A percentile compares a stretch with the other conserved stretches of the same genome.
These are phyloP conservation scores for Zygothrica quintamaculata DNA, from an alignment of 2,888 invertebrate genomes.

Conservation along the genomic window DNA sequence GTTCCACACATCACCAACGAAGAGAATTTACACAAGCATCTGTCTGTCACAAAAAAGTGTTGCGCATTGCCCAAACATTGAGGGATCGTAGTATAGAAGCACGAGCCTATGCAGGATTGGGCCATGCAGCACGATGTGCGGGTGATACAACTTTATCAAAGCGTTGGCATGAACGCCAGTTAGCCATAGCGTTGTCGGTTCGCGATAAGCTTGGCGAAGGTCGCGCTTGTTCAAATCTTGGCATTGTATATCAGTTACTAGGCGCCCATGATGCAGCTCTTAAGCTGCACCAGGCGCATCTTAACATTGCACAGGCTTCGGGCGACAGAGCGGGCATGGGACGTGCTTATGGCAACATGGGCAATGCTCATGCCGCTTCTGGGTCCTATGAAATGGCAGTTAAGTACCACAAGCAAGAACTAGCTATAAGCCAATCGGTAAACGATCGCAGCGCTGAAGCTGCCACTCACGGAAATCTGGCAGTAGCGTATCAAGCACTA, in stretches of 20 bases:
- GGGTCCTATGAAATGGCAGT: slow-evolving; percentile 97
- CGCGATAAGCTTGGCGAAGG: slow-evolving; percentile 98
- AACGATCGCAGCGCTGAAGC: slow-evolving; percentile 97
- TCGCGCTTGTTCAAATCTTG: slow-evolving; percentile 95
- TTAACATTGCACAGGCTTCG: slow-evolving; percentile 92
- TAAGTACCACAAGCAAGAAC: slow-evolving; percentile 97
- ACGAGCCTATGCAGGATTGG: slow-evolving; percentile 97
- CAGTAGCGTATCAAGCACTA: slow-evolving; percentile 96
- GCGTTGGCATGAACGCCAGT: slow-evolving; percentile 97
- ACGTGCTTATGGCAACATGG: slow-evolving; percentile 97
- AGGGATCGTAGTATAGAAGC: slow-evolving; percentile 96
- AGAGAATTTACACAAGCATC: slow-evolving; percentile 97
- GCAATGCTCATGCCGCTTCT: slow-evolving; percentile 97
- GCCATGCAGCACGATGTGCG: slow-evolving; percentile 94
- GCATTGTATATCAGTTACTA: slow-evolving; percentile 95
- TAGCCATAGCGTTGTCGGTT: slow-evolving; percentile 96
- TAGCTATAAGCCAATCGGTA: slow-evolving; percentile 96
- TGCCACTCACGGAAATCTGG: slow-evolving; percentile 97
- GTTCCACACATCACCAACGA: slow-evolving; percentile 96
- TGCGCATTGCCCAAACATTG: slow-evolving; percentile 94
- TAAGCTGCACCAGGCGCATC: slow-evolving; percentile 95
- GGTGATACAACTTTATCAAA: slow-evolving; percentile 94
- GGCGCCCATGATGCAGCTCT: slow-evolving; percentile 97
- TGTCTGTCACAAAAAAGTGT: slow-evolving; percentile 96
- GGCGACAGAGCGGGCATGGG: slow-evolving; percentile 94